Evolutionary conservation across 2,888 invertebrate genomes (phyloP).

Genomic region (Coenonympha glycerion): DNA sequence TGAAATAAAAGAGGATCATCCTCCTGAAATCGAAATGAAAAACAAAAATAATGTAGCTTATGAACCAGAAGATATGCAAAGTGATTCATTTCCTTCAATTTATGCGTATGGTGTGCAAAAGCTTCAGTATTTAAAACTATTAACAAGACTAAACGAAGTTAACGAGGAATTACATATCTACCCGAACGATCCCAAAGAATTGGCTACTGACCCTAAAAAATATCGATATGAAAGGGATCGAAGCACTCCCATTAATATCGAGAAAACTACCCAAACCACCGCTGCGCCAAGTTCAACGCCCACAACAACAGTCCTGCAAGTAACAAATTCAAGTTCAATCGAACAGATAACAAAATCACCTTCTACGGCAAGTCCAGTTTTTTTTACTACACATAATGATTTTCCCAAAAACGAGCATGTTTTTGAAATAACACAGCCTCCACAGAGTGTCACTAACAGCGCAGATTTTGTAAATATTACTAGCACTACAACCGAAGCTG

Average conservation of each 20-base stretch:
- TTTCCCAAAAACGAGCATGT: constrained; percentile 47
- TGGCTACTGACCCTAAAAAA: constrained; percentile 45
- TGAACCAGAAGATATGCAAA: constrained; percentile 63
- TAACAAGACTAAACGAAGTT: constrained; percentile 53
- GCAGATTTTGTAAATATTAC: constrained; percentile 37
- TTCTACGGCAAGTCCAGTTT: constrained; percentile 31
- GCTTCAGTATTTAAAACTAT: constrained; percentile 56
- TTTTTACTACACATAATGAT: constrained; percentile 40
- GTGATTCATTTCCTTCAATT: constrained; percentile 59
- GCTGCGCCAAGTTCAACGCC: constrained; percentile 30
- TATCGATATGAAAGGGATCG: constrained; percentile 52
- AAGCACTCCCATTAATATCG: constrained; percentile 27
- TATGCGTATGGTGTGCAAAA: constrained; percentile 64
- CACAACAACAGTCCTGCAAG: constrained; percentile 30
- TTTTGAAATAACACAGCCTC: constrained; percentile 38
- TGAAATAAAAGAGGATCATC: constrained; percentile 35
- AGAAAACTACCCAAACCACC: constrained; percentile 24
- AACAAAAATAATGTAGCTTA: constrained; percentile 48
- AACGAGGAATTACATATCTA: constrained; percentile 60
- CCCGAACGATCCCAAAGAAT: constrained; percentile 49
- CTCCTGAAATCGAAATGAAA: constrained; percentile 34
- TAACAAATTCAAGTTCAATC: constrained; percentile 36
- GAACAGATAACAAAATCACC: constrained; percentile 35
- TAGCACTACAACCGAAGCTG: constrained; percentile 34
- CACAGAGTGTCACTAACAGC: constrained; percentile 47